Conservation (phyloP, 2,797 vertebrate genomes). For the Myotis pilosus region DNA sequence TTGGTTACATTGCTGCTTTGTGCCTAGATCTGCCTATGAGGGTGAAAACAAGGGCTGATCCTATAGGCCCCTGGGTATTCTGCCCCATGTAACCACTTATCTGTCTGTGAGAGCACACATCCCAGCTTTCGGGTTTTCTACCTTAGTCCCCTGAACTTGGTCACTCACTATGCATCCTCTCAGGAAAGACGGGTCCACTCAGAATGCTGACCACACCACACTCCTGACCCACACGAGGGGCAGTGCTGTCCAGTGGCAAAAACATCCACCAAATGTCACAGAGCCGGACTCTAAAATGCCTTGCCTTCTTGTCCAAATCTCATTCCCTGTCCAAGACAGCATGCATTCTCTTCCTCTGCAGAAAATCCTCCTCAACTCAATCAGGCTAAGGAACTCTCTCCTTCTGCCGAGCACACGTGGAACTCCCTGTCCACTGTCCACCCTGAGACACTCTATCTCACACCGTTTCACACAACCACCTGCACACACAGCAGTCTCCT, state of each 20-base stretch:
- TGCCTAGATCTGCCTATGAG: background rate
- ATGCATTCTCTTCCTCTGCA: background rate
- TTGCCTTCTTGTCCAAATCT: background rate
- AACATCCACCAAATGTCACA: background rate
- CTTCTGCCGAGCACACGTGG: background rate
- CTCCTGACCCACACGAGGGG: background rate
- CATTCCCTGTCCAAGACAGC: background rate
- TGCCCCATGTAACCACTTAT: no score
- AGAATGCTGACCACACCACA: background rate
- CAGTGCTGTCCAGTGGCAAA: background rate
- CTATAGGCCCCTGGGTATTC: background rate
- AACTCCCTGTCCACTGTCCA: background rate
- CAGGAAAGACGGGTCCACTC: background rate
- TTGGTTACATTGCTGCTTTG: background rate
- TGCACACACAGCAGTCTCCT: background rate
- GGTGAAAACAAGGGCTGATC: background rate
- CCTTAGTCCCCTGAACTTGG: background rate
- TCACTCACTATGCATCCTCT: background rate
- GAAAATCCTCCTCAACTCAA: background rate
- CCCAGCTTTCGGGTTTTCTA: background rate
- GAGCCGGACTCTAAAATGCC: background rate
- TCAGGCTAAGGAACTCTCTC: background rate
- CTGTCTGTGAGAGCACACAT: background rate
- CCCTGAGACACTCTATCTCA: fast-evolving
- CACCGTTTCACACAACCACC: fast-evolving